These are phyloP conservation scores for Megalops cyprinoides DNA, from an alignment of 2,797 vertebrate species.

Conservation along the genomic window DNA sequence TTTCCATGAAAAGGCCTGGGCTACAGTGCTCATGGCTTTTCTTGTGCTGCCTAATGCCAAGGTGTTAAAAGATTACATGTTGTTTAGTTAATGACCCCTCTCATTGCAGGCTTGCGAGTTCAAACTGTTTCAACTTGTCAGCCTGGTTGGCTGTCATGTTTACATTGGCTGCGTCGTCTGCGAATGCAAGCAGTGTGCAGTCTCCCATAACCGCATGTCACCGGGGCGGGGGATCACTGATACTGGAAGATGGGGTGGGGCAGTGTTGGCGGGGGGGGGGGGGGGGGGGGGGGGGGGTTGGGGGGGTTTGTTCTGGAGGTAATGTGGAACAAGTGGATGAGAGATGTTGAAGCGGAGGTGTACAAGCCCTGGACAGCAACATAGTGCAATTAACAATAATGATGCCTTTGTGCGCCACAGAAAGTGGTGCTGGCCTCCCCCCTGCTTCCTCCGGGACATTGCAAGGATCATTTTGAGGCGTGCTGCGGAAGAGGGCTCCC, in stretches of 20 bases:
- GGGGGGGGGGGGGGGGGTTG: too few species aligned
- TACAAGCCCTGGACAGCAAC: not conserved
- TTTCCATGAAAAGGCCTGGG: slow-evolving; percentile 10
- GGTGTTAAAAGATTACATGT: not conserved
- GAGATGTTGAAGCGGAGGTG: not conserved
- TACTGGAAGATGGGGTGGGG: not conserved
- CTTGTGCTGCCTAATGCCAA: not conserved
- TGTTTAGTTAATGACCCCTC: not conserved
- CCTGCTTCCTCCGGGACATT: too few species aligned
- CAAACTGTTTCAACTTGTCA: not conserved
- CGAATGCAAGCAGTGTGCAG: not conserved
- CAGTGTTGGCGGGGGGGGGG: too few species aligned
- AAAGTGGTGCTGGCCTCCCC: not conserved
- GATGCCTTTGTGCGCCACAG: not conserved
- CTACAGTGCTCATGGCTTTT: not conserved
- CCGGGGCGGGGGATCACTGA: not conserved
- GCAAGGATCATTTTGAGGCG: not conserved
- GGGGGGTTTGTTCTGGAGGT: too few species aligned
- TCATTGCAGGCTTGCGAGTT: not conserved
- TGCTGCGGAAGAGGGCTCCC: slow-evolving; percentile 5
- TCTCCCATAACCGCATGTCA: not conserved
- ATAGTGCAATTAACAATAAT: not conserved
- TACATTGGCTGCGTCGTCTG: not conserved
- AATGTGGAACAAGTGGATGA: too few species aligned
- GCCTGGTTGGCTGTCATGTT: not conserved